Base-by-base conservation (phyloP, 1,140 invertebrate species). In the Drosophila tani region DNA sequence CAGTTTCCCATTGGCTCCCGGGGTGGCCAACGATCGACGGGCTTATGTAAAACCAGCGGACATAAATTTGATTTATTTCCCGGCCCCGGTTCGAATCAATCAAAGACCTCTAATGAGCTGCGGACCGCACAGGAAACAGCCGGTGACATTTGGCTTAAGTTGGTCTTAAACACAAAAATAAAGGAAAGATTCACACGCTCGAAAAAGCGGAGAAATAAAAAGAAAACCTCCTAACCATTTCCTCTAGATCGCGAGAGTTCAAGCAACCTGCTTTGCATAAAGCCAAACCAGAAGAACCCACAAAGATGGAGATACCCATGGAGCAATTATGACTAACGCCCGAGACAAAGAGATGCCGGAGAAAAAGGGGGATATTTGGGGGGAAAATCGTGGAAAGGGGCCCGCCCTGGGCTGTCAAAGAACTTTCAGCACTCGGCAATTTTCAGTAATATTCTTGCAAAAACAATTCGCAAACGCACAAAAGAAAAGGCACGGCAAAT, bases 11-110 rank as follows among this genome's bases (percentile, higher is more conserved):
- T 70, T 77, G 53, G 35, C 19, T 32, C 15, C 43, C 35, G 9
- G 27, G 66, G 66, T 71, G 65, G 69, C 65, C 65, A n/a, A 17
- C 38, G 67, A 66, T 70, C 49, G 29, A 5, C 11, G 32, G 17
- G 9, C 77, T 47, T 69, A 81, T 73, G 62, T 79, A 56, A 78
- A 74, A 56, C 32, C 51, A 2, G 45, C 67, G 75, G 59, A 84
- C 69, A 84, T 88, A 90, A 88, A 90, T 90, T 90, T 88, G 81
- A 88, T 88, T 90, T 88, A 88, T 88, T 88, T 84, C 63, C 58
- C 68, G 45, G 56, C 43, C 57, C 50, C 46, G 38, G 29, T 24
- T 74, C 66, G 60, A 83, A 87, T 87, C 84, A 90, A 88, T 88
- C 84, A 88, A 88, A 73, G 21, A 19, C 35, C 68, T 74, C 51